phyloP scores from a whole-genome alignment of 2,888 invertebrate species.

The Furcula furcula region DNA sequence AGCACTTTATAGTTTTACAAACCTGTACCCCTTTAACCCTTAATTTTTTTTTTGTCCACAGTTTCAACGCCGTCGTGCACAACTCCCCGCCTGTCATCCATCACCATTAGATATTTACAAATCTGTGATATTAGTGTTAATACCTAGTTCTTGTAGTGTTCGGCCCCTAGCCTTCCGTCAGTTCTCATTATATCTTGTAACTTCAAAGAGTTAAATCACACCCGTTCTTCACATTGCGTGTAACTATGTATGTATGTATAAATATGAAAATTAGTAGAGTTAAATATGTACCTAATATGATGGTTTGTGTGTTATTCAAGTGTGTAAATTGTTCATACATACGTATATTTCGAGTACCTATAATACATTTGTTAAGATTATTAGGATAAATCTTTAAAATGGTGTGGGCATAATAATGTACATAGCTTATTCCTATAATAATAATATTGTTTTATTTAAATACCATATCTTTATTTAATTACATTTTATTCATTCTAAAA shows the following conservation, averaged over 20 bases:
- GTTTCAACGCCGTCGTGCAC: slow-evolving; percentile 78
- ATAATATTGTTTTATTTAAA: background rate
- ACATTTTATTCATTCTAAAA: no score
- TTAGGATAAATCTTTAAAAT: slow-evolving; percentile 7
- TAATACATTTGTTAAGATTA: no score
- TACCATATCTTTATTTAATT: background rate
- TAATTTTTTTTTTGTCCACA: slow-evolving; percentile 40
- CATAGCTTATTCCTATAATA: slow-evolving; percentile 29
- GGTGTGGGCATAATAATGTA: slow-evolving; percentile 30
- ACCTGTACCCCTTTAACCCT: no score
- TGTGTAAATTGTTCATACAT: no score
- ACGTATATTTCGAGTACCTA: no score
- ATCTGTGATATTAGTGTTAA: slow-evolving; percentile 73
- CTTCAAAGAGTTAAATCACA: no score
- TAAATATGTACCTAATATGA: no score
- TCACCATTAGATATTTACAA: slow-evolving; percentile 65
- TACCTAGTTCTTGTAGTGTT: slow-evolving; percentile 43
- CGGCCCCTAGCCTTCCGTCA: slow-evolving; percentile 36
- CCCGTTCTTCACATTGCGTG: no score
- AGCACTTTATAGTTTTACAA: no score
- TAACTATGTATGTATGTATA: no score
- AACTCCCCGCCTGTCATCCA: slow-evolving; percentile 75
- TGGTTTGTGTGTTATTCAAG: no score
- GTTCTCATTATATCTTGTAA: slow-evolving; percentile 43
- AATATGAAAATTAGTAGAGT: no score